Evolutionary conservation across 2,888 invertebrate species (phyloP).

Genomic region (Helobdella robusta): DNA sequence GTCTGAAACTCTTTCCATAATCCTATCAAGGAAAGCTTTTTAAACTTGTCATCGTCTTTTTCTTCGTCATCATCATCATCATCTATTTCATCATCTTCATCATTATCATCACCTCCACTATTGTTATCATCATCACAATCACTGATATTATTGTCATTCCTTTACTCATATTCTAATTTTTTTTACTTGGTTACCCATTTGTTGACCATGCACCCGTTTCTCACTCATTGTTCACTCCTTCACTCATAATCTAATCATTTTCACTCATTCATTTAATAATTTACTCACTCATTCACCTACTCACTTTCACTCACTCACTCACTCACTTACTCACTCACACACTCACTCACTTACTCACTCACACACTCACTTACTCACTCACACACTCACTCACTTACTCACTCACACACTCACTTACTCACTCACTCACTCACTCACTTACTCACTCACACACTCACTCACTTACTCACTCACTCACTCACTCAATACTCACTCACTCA

Average conservation of each 20-base stretch:
- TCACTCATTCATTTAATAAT: conserved; percentile 16
- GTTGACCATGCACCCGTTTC: too few relatives aligned
- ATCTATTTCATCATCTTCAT: too few relatives aligned
- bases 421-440: conserved; percentile 3
- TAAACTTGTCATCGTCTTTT: too few relatives aligned
- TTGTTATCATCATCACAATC: too few relatives aligned
- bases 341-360: conserved; percentile 13
- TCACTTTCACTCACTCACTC: background rate
- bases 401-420: background rate
- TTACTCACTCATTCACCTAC: background rate
- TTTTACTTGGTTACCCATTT: background rate
- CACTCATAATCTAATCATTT: conserved; percentile 9
- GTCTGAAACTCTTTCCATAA: too few relatives aligned
- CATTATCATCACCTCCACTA: too few relatives aligned
- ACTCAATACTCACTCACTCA: conserved; percentile 1
- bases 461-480: background rate
- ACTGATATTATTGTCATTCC: too few relatives aligned
- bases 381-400: background rate
- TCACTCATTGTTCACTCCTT: conserved; percentile 14
- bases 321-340: conserved; percentile 13
- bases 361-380: background rate
- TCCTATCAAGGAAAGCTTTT: too few relatives aligned
- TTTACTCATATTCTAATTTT: background rate
- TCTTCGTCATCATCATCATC: too few relatives aligned
- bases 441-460: background rate